These are phyloP conservation scores for Leptinotarsa texana DNA, from an alignment of 1,140 invertebrate genomes.

Conservation along the genomic window DNA sequence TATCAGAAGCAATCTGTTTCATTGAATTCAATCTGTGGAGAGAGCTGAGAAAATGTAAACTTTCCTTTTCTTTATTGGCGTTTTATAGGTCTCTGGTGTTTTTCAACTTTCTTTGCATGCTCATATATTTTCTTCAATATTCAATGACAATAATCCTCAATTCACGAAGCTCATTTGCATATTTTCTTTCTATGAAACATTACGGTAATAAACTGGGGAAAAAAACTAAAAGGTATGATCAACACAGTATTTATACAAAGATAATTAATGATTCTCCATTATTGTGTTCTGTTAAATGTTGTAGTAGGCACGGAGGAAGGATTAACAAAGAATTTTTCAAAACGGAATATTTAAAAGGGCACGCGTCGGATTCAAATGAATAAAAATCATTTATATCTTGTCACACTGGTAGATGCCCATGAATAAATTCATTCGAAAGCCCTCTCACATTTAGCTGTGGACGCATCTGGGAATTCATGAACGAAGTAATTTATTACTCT, in stretches of 20 bases:
- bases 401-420: slow-evolving; percentile 11
- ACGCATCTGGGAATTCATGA: slow-evolving; percentile 16
- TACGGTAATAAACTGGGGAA: no score
- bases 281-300: neutral
- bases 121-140: no score
- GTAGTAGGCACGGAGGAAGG: neutral
- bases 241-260: neutral
- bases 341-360: slow-evolving; percentile 7
- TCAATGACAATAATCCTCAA: no score
- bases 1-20: no score
- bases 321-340: slow-evolving; percentile 12
- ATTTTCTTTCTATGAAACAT: no score
- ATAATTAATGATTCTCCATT: neutral
- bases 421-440: slow-evolving; percentile 13
- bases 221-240: neutral
- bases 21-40: no score
- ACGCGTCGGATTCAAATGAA: slow-evolving; percentile 10
- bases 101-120: no score
- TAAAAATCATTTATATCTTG: slow-evolving; percentile 19
- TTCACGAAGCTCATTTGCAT: no score
- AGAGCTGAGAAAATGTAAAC: no score
- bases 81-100: no score
- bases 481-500: neutral
- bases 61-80: no score
- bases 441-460: neutral